Conservation (phyloP, 2,113 vertebrate species). For the Zosterops borbonicus region DNA sequence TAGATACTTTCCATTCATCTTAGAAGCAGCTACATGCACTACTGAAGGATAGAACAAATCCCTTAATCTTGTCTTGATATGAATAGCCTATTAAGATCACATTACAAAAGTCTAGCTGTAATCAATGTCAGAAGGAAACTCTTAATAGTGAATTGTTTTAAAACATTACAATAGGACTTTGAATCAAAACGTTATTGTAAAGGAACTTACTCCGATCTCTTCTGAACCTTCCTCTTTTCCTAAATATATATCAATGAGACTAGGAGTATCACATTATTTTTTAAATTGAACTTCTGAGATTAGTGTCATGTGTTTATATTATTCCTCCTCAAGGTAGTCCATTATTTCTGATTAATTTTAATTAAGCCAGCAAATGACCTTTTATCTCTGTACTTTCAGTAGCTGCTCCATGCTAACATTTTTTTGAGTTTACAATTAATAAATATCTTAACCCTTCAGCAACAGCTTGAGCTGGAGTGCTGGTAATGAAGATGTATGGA, state of each 20-base stretch:
- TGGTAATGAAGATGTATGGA: constrained; percentile 62
- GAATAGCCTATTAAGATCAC: constrained; percentile 58
- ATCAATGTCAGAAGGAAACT: constrained; percentile 4
- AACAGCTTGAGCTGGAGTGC: constrained; percentile 4
- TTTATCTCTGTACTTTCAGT: constrained; percentile 45
- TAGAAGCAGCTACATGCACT: neutral
- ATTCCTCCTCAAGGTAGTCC: constrained; percentile 20
- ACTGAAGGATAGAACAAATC: constrained; percentile 27
- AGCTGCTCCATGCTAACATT: constrained; percentile 24
- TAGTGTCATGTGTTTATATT: constrained; percentile 41
- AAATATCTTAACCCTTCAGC: constrained; percentile 56
- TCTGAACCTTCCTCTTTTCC: neutral
- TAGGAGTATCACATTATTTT: neutral
- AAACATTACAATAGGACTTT: constrained; percentile 18
- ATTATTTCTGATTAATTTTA: constrained; percentile 70
- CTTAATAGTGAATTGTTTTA: constrained; percentile 52
- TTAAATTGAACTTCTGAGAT: neutral
- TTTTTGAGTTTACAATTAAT: constrained; percentile 64
- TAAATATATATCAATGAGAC: constrained; percentile 25
- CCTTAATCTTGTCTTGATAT: constrained; percentile 40
- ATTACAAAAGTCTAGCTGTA: constrained; percentile 22
- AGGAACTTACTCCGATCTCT: neutral
- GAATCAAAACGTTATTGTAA: neutral
- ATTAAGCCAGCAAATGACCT: constrained; percentile 53
- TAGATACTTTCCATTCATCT: neutral